Percentiles rank a stretch among this genome's conserved stretches.
Conservation (phyloP, 2,113 vertebrate genomes). For the Erythrocercus mccallii region DNA sequence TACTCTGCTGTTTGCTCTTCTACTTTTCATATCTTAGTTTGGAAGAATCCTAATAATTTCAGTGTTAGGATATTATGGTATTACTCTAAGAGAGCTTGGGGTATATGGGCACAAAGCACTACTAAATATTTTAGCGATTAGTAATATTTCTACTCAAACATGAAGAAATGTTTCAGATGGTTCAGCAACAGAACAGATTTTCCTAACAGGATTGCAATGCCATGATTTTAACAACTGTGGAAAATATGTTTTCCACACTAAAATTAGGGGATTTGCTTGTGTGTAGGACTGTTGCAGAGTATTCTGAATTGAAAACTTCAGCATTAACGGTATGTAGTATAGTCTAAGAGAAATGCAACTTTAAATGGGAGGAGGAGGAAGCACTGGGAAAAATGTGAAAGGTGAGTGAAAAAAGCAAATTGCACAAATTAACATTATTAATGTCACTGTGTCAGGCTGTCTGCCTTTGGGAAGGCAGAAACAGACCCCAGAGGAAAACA, state of each 20-base stretch:
- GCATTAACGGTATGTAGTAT: neutral
- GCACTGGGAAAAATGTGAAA: neutral
- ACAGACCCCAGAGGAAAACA: neutral
- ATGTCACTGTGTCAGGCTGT: neutral
- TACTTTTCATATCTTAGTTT: neutral
- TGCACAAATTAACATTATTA: neutral
- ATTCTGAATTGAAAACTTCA: neutral
- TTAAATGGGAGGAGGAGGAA: neutral
- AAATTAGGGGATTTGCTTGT: neutral
- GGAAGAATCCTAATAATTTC: neutral
- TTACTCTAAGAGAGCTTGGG: neutral
- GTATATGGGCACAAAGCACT: neutral
- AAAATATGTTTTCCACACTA: conserved; percentile 6
- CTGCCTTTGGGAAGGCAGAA: neutral
- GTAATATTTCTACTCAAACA: conserved; percentile 24
- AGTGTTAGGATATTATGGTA: neutral
- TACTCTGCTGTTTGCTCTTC: neutral
- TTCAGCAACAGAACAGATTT: conserved; percentile 25
- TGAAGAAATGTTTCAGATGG: conserved; percentile 24
- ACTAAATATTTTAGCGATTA: conserved; percentile 16
- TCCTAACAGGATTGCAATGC: neutral
- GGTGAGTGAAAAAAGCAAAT: neutral
- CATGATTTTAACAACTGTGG: conserved; percentile 23
- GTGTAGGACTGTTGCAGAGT: neutral
- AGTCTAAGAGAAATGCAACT: neutral